Percentiles rank a stretch among this genome's conserved stretches.
phyloP scores from a whole-genome alignment of 2,888 invertebrate species.

The Megastigmus dorsalis region DNA sequence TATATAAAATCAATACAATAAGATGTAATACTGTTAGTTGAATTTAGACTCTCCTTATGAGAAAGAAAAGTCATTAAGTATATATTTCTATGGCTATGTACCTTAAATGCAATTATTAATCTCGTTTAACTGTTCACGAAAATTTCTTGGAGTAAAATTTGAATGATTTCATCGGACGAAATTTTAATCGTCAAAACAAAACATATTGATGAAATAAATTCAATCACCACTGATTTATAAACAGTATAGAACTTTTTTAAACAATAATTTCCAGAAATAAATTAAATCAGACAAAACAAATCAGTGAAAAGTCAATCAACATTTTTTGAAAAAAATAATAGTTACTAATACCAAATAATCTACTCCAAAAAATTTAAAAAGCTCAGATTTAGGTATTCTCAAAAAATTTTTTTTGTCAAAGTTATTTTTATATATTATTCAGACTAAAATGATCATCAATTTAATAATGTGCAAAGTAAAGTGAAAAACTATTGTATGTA shows the following conservation, averaged over 20 bases:
- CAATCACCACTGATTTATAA: no score
- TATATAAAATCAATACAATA: neutral
- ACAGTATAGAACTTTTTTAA: no score
- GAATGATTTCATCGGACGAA: neutral
- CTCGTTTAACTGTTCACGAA: neutral
- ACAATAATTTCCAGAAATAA: no score
- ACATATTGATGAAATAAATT: no score
- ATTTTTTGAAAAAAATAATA: neutral
- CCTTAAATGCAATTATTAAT: neutral
- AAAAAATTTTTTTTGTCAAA: constrained; percentile 12
- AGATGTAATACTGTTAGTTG: constrained; percentile 30
- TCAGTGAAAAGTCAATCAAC: neutral
- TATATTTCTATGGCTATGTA: neutral
- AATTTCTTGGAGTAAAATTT: neutral
- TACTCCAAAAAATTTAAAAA: constrained; percentile 5
- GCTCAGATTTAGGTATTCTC: constrained; percentile 8
- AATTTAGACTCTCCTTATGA: constrained; percentile 13
- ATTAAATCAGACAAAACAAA: no score
- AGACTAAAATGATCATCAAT: neutral
- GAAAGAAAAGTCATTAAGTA: neutral
- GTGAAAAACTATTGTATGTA: neutral
- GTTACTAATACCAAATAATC: neutral
- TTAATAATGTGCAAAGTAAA: neutral
- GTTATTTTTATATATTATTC: no score
- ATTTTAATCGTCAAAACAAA: neutral